Base-by-base conservation (phyloP, 2,113 vertebrate species). In the Copsychus sechellarum region DNA sequence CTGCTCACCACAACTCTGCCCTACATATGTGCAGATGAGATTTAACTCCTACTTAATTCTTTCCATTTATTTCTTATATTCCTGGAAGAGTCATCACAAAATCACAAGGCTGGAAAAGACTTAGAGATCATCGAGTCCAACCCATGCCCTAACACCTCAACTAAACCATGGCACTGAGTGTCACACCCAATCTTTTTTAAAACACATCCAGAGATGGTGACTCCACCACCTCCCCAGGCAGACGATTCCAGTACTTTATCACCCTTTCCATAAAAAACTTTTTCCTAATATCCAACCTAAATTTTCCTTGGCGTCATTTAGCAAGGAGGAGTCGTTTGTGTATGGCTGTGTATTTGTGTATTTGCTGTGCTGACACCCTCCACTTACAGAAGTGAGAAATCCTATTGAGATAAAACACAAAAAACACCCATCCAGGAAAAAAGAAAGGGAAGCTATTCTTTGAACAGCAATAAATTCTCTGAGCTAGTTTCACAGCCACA, bases 361-460 rank as follows among this genome's bases (percentile, higher is more conserved):
- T 40, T 8, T 51, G 70, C 94, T 79, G 81, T 81, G 83, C 45
- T 86, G 85, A 84, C 82, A 90, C 80, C 56, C 21, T 94, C 38
- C 85, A 78, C 93, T 58, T 29, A 86, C 2, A 89, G 43, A 89
- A 87, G 88, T 40, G 84, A 95, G 72, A 86, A 96, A 93, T 85
- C 86, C 82, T 72, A 88, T 11, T 81, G 94, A 97, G 96, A 93
- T 85, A 67, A 86, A 77, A 94, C 84, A 94, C 74, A 86, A 56
- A 72, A 96, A 96, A 96, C 67, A 97, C 50, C 74, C 45, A 28
- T 65, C 88, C 43, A 6, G 45, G 33, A 62, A 21, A 71, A 58
- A n/a, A 56, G 33, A 56, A 77, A 72, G 34, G 81, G 85, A 90
- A 84, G 48, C 81, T 18, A 33, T 51, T 64, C 86, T 94, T 82